phyloP scores from a whole-genome alignment of 2,113 vertebrate genomes.

The Chionomys nivalis region DNA sequence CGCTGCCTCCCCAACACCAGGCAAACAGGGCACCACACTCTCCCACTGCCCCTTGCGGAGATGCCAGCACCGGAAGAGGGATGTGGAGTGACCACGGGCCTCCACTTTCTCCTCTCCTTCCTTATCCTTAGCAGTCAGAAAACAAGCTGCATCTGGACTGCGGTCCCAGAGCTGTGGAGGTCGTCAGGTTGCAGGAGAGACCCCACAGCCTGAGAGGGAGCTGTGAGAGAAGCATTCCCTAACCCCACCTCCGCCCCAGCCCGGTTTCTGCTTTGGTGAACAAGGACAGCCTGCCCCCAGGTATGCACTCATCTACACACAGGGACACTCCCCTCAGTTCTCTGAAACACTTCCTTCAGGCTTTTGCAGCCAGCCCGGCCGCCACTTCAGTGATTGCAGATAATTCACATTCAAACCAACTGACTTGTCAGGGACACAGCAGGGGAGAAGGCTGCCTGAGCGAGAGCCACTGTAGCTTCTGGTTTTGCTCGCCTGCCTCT shows the following conservation, averaged over 20 bases:
- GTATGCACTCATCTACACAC: no score
- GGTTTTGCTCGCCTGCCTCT: background rate
- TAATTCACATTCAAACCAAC: slow-evolving; percentile 75
- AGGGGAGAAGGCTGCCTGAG: background rate
- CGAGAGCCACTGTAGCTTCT: background rate
- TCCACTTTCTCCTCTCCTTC: background rate
- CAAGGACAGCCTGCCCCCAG: background rate
- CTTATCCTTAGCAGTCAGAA: background rate
- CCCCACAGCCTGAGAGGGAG: no score
- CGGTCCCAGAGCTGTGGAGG: background rate
- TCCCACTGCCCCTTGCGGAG: background rate
- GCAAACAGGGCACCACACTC: background rate
- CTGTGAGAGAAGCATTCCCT: background rate
- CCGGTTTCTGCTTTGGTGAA: background rate
- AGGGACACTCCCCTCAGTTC: background rate
- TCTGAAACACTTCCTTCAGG: background rate
- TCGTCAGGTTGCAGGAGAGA: background rate
- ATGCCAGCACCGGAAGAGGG: rapidly evolving
- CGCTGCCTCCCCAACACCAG: background rate
- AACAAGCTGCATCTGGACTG: background rate
- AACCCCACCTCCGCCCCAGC: background rate
- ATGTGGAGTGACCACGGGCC: rapidly evolving
- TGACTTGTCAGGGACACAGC: slow-evolving; percentile 45
- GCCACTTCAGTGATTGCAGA: slow-evolving; percentile 41
- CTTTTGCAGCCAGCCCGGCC: slow-evolving; percentile 18